Evolutionary conservation across 2,888 invertebrate species (phyloP).

Genomic region (Bombylius major): DNA sequence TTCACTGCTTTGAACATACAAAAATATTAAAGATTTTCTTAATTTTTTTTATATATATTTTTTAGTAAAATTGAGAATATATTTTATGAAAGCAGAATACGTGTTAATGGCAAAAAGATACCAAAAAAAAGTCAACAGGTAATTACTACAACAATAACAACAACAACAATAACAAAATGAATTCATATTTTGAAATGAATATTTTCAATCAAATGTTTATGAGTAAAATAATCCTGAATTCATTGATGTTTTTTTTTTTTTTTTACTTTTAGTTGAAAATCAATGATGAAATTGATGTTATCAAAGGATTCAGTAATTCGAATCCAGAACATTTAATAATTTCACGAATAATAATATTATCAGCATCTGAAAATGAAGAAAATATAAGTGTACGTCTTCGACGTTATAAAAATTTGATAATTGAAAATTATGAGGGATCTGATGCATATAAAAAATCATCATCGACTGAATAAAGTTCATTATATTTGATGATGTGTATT

Average conservation of each 20-base stretch:
- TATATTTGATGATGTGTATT: too few relatives aligned
- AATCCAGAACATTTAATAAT: conserved; percentile 59
- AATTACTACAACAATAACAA: conserved; percentile 20
- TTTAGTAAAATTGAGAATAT: conserved; percentile 62
- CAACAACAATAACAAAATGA: too few relatives aligned
- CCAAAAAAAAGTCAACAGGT: conserved; percentile 61
- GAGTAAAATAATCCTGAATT: neutral
- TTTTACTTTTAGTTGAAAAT: conserved; percentile 40
- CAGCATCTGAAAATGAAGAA: conserved; percentile 42
- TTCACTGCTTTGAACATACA: too few relatives aligned
- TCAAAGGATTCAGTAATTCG: conserved; percentile 50
- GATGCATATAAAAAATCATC: conserved; percentile 25
- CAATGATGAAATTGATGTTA: conserved; percentile 68
- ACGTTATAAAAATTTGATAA: conserved; percentile 53
- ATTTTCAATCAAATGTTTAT: neutral
- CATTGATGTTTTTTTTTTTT: neutral
- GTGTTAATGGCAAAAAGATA: conserved; percentile 64
- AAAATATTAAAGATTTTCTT: neutral
- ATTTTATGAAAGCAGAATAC: conserved; percentile 69
- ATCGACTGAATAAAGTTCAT: too few relatives aligned
- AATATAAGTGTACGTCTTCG: conserved; percentile 46
- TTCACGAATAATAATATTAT: conserved; percentile 53
- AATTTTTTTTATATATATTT: neutral
- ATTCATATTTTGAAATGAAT: neutral
- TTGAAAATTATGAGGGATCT: conserved; percentile 53